Percentiles rank a stretch among this genome's conserved stretches.
phyloP scores from a whole-genome alignment of 1,140 invertebrate genomes.

The Aleiodes sp. region DNA sequence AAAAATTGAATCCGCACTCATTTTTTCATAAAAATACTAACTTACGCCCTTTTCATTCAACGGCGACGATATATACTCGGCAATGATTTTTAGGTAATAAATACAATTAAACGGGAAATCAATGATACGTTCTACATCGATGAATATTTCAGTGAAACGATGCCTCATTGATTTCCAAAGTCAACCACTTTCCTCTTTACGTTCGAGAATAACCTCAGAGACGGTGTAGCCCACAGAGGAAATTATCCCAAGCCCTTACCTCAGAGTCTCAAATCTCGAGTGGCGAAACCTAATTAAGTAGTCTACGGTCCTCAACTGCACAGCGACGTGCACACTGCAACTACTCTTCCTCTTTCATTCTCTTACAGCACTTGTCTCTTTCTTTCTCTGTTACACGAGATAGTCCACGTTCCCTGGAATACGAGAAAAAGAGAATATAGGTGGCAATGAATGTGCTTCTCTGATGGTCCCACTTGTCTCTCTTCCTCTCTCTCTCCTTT shows the following conservation, averaged over 20 bases:
- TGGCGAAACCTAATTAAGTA: conserved; percentile 34
- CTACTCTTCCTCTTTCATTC: conserved; percentile 23
- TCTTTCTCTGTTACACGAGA: not conserved
- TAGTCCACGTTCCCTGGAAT: too few species aligned
- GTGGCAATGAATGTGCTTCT: not conserved
- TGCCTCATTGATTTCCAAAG: not conserved
- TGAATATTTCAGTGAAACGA: not conserved
- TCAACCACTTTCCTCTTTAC: not conserved
- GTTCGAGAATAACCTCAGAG: conserved; percentile 10
- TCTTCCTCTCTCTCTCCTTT: too few species aligned
- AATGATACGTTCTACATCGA: not conserved
- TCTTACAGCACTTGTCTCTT: not conserved
- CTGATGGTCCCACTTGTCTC: not conserved
- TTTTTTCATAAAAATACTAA: too few species aligned
- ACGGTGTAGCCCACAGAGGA: conserved; percentile 24
- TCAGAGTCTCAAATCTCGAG: conserved; percentile 19
- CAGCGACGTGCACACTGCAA: not conserved
- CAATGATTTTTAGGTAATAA: too few species aligned
- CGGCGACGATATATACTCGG: too few species aligned
- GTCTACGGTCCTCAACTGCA: conserved; percentile 17
- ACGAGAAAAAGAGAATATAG: conserved; percentile 7
- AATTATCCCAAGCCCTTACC: conserved; percentile 33
- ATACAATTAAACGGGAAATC: not conserved
- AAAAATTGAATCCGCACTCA: too few species aligned
- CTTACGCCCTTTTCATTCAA: too few species aligned